phyloP scores from a whole-genome alignment of 2,113 vertebrate species.

The Corythaeola cristata region DNA sequence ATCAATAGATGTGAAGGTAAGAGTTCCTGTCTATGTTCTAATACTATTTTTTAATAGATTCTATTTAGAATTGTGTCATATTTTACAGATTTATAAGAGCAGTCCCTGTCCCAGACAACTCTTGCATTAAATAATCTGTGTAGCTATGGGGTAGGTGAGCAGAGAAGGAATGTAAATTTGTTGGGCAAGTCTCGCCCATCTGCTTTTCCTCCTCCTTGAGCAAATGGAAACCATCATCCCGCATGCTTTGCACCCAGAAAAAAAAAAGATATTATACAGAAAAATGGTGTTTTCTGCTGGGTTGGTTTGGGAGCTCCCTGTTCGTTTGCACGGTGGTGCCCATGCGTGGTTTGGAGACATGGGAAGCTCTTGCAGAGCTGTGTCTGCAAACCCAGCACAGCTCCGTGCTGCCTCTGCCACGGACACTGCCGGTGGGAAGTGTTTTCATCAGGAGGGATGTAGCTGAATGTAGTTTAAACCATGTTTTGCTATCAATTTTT shows the following conservation, averaged over 20 bases:
- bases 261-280: not conserved
- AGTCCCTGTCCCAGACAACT: not conserved
- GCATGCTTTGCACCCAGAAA: not conserved
- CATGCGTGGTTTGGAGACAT: accelerated
- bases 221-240: not conserved
- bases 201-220: not conserved
- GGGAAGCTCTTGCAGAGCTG: not conserved
- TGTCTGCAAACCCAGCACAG: not conserved
- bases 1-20: not conserved
- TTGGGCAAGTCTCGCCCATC: not conserved
- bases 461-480: not conserved
- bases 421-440: accelerated
- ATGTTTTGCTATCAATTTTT: not conserved
- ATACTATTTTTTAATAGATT: not conserved
- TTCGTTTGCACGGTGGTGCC: not conserved
- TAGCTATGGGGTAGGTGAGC: not conserved
- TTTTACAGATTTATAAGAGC: not conserved
- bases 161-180: not conserved
- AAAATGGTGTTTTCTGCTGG: not conserved
- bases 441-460: not conserved
- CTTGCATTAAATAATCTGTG: not conserved
- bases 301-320: not conserved
- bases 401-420: accelerated
- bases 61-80: not conserved
- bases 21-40: not conserved